Percentiles rank a stretch among this genome's conserved stretches.
phyloP scores from a whole-genome alignment of 1,140 invertebrate genomes.

The Leptinotarsa lineolata region DNA sequence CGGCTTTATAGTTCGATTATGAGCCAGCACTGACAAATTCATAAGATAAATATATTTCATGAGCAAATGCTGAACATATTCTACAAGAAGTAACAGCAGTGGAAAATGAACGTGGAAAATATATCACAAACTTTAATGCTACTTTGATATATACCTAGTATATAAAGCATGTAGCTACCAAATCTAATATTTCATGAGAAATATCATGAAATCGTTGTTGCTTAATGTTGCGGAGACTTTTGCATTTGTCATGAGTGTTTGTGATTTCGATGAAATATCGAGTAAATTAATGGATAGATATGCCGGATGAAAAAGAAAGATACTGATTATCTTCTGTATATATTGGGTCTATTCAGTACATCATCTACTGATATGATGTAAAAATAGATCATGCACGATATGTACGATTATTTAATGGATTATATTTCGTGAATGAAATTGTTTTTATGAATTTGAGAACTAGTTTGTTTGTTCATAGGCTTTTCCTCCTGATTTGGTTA shows the following conservation, averaged over 20 bases:
- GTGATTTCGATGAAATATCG: background rate
- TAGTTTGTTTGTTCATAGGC: too few relatives aligned
- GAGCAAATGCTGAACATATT: background rate
- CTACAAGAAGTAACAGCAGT: background rate
- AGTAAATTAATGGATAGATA: background rate
- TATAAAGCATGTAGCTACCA: constrained; percentile 14
- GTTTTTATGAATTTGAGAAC: too few relatives aligned
- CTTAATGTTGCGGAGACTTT: constrained; percentile 13
- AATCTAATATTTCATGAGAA: constrained; percentile 10
- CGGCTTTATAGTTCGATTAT: too few relatives aligned
- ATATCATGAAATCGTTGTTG: constrained; percentile 11
- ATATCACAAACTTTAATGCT: constrained; percentile 10
- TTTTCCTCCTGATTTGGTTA: too few relatives aligned
- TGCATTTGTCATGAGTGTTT: constrained; percentile 6
- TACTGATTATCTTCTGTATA: too few relatives aligned
- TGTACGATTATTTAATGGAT: too few relatives aligned
- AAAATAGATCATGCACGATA: too few relatives aligned
- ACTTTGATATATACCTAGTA: constrained; percentile 9
- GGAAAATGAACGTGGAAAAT: background rate
- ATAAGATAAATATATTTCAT: background rate
- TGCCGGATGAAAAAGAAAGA: too few relatives aligned
- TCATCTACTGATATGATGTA: too few relatives aligned
- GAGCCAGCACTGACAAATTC: too few relatives aligned
- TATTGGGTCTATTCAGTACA: too few relatives aligned
- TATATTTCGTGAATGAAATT: too few relatives aligned